Percentiles rank a stretch among this genome's conserved stretches.
Evolutionary conservation across 2,888 invertebrate genomes (phyloP).

Genomic region (Lathronympha strigana): DNA sequence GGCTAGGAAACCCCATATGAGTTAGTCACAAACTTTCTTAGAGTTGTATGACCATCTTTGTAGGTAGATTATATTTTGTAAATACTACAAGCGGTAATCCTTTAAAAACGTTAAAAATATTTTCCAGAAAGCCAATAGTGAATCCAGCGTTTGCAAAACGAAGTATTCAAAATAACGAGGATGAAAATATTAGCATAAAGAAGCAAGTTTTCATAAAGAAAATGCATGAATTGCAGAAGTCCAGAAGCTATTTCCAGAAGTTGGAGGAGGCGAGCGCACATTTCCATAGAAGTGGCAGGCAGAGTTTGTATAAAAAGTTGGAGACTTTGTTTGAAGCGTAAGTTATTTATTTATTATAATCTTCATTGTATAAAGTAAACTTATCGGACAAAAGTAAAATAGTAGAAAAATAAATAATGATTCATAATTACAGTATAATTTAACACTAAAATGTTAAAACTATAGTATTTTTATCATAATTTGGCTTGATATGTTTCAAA

Average conservation of each 20-base stretch:
- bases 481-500: too few relatives aligned
- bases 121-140: conserved; percentile 66
- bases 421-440: too few relatives aligned
- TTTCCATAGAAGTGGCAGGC: conserved; percentile 85
- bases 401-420: too few relatives aligned
- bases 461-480: too few relatives aligned
- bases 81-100: not conserved
- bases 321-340: conserved; percentile 86
- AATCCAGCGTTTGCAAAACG: conserved; percentile 80
- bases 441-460: too few relatives aligned
- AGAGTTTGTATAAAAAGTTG: conserved; percentile 85
- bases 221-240: conserved; percentile 66
- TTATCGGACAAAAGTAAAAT: too few relatives aligned
- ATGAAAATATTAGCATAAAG: conserved; percentile 41
- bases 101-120: not conserved
- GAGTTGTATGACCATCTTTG: too few relatives aligned
- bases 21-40: too few relatives aligned
- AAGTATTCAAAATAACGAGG: conserved; percentile 56
- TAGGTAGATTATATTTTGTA: too few relatives aligned
- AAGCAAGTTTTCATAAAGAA: conserved; percentile 53
- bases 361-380: not conserved
- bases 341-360: conserved; percentile 58
- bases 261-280: conserved; percentile 65
- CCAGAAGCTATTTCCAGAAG: conserved; percentile 56
- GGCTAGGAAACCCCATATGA: too few relatives aligned